Percentiles rank a stretch among this genome's conserved stretches.
Conservation (phyloP, 1,140 invertebrate species). For the Brachionus asplanchnoidis region DNA sequence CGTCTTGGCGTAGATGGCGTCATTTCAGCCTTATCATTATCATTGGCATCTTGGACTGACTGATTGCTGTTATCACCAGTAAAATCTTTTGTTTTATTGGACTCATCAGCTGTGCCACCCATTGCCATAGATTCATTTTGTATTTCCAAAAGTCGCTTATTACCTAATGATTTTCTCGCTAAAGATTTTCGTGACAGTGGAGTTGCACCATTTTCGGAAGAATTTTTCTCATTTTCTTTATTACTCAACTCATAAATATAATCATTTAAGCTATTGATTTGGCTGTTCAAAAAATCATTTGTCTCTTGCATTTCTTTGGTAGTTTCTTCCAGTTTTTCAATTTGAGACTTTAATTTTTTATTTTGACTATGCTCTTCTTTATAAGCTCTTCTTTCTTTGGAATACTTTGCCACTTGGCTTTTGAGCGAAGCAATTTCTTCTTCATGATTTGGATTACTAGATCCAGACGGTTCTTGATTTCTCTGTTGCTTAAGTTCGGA, state of each 20-base stretch:
- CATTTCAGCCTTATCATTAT: neutral
- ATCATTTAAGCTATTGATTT: slow-evolving; percentile 15
- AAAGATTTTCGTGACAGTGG: neutral
- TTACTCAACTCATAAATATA: slow-evolving; percentile 23
- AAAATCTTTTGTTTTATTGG: neutral
- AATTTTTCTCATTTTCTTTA: slow-evolving; percentile 25
- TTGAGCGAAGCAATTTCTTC: neutral
- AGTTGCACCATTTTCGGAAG: neutral
- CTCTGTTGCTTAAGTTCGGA: neutral
- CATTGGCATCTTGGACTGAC: neutral
- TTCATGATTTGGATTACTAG: neutral
- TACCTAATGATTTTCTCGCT: neutral
- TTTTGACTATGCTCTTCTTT: slow-evolving; percentile 21
- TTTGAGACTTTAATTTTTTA: slow-evolving; percentile 6
- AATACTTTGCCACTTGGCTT: neutral
- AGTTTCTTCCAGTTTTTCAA: neutral
- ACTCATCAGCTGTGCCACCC: neutral
- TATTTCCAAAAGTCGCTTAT: slow-evolving; percentile 11
- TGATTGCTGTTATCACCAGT: neutral
- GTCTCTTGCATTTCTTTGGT: slow-evolving; percentile 26
- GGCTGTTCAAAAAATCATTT: slow-evolving; percentile 7
- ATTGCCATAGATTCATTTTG: slow-evolving; percentile 12
- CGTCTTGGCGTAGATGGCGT: neutral
- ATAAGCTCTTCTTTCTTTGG: slow-evolving; percentile 5
- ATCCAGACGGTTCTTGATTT: neutral